These are phyloP conservation scores for Pelochelys cantorii DNA, from an alignment of 2,797 vertebrate species.

Conservation along the genomic window DNA sequence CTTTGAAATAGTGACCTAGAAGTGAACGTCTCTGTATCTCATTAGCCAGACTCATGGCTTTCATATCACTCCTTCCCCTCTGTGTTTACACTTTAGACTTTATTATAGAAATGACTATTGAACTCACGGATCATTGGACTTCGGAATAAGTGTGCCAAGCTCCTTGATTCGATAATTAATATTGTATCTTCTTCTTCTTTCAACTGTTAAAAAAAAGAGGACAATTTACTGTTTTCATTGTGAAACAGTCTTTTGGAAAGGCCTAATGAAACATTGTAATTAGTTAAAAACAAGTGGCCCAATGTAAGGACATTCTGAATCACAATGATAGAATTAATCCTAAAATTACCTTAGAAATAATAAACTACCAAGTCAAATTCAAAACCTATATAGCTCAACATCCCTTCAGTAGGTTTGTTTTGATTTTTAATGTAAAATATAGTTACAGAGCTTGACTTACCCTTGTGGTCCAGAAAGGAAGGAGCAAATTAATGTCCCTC, in stretches of 20 bases:
- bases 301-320: neutral
- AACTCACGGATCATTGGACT: constrained; percentile 99
- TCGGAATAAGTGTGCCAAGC: constrained; percentile 98
- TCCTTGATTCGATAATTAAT: constrained; percentile 99
- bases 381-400: neutral
- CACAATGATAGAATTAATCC: neutral
- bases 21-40: neutral
- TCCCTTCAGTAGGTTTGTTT: neutral
- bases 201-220: constrained; percentile 86
- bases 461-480: neutral
- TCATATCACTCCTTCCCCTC: neutral
- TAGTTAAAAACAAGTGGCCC: constrained; percentile 8
- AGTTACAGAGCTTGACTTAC: neutral
- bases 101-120: constrained; percentile 71
- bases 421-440: neutral
- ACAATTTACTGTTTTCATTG: constrained; percentile 70
- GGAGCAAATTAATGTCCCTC: neutral
- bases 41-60: neutral
- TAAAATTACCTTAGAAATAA: neutral
- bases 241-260: constrained; percentile 56
- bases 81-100: constrained; percentile 62
- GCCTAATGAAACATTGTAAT: constrained; percentile 34
- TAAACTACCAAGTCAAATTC: neutral
- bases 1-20: neutral
- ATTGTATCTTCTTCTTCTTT: constrained; percentile 97